These are phyloP conservation scores for Tetragnatha montana DNA, from an alignment of 2,888 invertebrate genomes.

Conservation along the genomic window DNA sequence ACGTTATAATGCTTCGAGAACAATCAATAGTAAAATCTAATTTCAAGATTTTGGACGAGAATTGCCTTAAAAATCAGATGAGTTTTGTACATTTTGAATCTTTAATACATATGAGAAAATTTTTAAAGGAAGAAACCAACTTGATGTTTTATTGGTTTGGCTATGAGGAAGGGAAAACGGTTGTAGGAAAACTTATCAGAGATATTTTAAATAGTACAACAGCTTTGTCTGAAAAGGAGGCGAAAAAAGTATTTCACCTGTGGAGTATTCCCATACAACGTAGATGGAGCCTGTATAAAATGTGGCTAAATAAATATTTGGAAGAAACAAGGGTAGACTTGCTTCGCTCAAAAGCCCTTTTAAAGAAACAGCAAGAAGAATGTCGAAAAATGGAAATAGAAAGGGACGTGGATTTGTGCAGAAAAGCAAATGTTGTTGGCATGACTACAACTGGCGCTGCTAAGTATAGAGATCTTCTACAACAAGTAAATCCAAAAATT, in stretches of 20 bases:
- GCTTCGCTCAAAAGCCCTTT: slow-evolving; percentile 8
- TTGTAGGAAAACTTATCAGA: too few relatives aligned
- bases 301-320: slow-evolving; percentile 50
- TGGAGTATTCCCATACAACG: slow-evolving; percentile 32
- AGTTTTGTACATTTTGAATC: too few relatives aligned
- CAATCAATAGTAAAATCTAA: too few relatives aligned
- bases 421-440: slow-evolving; percentile 78
- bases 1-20: too few relatives aligned
- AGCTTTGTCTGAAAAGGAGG: slow-evolving; percentile 35
- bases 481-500: slow-evolving; percentile 81
- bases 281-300: slow-evolving; percentile 64
- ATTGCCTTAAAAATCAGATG: too few relatives aligned
- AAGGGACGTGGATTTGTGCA: slow-evolving; percentile 51
- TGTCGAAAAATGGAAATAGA: slow-evolving; percentile 36
- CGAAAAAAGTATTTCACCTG: slow-evolving; percentile 17
- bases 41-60: too few relatives aligned
- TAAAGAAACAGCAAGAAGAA: slow-evolving; percentile 28
- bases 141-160: too few relatives aligned
- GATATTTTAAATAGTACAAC: slow-evolving; percentile 4
- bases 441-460: slow-evolving; percentile 88
- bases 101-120: too few relatives aligned
- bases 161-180: too few relatives aligned
- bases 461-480: slow-evolving; percentile 81
- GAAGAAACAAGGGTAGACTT: slow-evolving; percentile 12
- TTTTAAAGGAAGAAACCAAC: too few relatives aligned